These are phyloP conservation scores for Microcebus murinus DNA, from an alignment of 2,113 vertebrate genomes.

Conservation along the genomic window DNA sequence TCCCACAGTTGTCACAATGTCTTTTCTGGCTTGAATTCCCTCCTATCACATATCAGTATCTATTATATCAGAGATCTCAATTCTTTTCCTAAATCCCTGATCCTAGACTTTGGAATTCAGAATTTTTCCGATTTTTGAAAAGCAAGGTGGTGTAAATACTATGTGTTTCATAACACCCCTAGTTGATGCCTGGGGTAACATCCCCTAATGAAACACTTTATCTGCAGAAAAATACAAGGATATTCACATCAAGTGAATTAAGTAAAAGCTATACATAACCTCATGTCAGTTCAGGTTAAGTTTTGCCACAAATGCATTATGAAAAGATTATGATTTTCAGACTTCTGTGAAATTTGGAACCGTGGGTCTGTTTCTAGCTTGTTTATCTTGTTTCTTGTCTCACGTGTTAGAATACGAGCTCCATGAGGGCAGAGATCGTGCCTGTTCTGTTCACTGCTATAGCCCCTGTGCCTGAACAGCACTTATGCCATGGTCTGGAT, in stretches of 20 bases:
- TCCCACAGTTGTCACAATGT: background rate
- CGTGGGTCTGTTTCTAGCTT: background rate
- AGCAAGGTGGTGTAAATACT: background rate
- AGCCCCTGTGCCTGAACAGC: background rate
- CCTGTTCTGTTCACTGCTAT: background rate
- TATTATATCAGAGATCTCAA: background rate
- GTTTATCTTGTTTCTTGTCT: background rate
- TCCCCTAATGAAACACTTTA: slow-evolving; percentile 40
- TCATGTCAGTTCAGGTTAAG: background rate
- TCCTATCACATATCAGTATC: background rate
- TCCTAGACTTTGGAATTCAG: background rate
- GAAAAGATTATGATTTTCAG: background rate
- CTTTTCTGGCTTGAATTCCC: background rate
- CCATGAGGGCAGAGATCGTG: background rate
- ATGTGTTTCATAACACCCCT: background rate
- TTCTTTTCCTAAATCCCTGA: background rate
- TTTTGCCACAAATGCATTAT: background rate
- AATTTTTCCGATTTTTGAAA: slow-evolving; percentile 18
- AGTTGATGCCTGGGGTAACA: background rate
- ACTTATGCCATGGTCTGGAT: background rate
- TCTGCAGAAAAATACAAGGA: background rate
- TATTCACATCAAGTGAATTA: background rate
- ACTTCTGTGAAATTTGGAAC: background rate
- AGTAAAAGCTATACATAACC: background rate
- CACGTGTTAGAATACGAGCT: background rate